Conservation (phyloP, 2,888 invertebrate species). For the Ormyrus labotus region DNA sequence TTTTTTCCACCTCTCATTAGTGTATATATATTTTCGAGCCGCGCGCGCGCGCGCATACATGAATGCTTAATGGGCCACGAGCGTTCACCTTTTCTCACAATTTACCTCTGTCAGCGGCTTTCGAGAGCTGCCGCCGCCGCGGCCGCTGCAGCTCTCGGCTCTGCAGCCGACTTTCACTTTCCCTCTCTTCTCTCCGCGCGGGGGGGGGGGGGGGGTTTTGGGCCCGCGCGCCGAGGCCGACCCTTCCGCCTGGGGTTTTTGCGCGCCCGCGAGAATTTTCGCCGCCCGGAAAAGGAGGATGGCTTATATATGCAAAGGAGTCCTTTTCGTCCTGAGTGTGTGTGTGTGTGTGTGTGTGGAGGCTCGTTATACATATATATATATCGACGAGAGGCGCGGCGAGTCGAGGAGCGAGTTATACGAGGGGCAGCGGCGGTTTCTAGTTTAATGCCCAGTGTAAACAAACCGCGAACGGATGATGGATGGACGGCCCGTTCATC, state of each 20-base stretch:
- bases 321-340: no score
- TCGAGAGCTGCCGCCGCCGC: constrained; percentile 21
- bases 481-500: constrained; percentile 7
- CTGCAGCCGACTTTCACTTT: constrained; percentile 54
- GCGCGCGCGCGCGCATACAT: constrained; percentile 19
- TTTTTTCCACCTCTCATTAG: no score
- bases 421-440: no score
- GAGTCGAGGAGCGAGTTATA: no score
- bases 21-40: no score
- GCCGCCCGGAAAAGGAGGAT: no score
- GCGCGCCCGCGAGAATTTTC: no score
- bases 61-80: constrained; percentile 47
- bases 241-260: not conserved
- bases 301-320: no score
- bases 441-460: constrained; percentile 22
- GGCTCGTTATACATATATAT: constrained; percentile 9
- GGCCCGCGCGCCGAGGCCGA: not conserved
- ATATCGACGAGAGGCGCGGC: not conserved
- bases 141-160: not conserved
- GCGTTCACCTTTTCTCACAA: constrained; percentile 56
- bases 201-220: no score
- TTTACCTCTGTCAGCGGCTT: constrained; percentile 51
- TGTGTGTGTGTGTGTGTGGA: no score
- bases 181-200: constrained; percentile 25
- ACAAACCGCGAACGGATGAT: constrained; percentile 18